Base-by-base conservation (phyloP, 1,140 invertebrate genomes). In the Stenopsyche tienmushanensis region DNA sequence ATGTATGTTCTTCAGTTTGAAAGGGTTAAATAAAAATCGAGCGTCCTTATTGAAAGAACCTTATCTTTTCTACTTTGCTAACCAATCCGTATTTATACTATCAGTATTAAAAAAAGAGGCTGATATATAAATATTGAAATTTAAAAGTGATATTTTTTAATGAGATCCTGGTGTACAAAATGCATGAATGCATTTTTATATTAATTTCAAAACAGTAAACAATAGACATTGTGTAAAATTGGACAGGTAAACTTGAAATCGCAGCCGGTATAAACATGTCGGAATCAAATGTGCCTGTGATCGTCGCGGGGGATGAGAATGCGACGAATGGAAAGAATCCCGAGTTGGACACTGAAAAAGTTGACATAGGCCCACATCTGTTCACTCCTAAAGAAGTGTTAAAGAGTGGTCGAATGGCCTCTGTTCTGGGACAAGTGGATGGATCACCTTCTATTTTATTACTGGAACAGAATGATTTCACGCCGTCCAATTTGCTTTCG, bases 371-470 rank as follows among this genome's bases (percentile, higher is more conserved):
- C 10, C 57, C 57, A 26, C 24, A 21, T 47, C 23, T 26, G n/a
- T 60, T 60, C 57, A 29, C 18, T 26, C 57, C 57, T 15, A 60
- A 60, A 17, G 57, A 60, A 10, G 57, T 60, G 10, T 17, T 60
- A 15, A 60, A 60, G n/a, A 60, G 44, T 17, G 57, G 57, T 2
- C 57, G 57, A 9, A 5, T 47, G n/a, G 57, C 57, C 1, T 60
- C 41, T 29, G 24, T 60, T 10, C 21, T 26, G 26, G 57, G 57
- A 1, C 21, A 60, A 60, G 9, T 60, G 3, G 15, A 9, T 15
- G 57, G 57, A 17, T 1, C 44, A 20, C 24, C 17, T 21, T 60
- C 57, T 1, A 17, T 60, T 15, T 2, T 60, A 24, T 15, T 60
- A 2, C 25, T 60, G 3, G 57, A 60, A 49, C 57, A 47, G 1